Evolutionary conservation across 2,113 vertebrate species (phyloP).

Genomic region (Elanus axillaris): DNA sequence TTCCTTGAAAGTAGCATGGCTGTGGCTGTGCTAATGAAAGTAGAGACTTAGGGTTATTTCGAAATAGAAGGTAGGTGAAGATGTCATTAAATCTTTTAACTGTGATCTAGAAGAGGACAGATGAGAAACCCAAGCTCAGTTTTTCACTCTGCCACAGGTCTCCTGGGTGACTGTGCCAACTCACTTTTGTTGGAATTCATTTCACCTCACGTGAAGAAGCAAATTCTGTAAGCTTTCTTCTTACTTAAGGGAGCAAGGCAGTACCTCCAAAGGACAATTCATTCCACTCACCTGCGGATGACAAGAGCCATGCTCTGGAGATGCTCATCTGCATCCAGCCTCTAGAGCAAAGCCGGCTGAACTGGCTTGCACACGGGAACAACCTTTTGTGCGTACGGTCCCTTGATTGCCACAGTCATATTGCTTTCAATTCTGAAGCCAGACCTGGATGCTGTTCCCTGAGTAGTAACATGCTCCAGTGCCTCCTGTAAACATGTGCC

Average conservation of each 20-base stretch:
- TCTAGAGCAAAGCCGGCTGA: neutral
- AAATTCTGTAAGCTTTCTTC: neutral
- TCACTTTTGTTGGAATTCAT: no score
- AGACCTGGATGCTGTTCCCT: neutral
- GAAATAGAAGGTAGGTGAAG: neutral
- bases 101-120: neutral
- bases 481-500: no score
- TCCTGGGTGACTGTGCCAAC: no score
- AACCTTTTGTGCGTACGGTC: neutral
- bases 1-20: neutral
- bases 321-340: neutral
- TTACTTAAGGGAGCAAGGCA: neutral
- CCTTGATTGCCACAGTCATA: neutral
- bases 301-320: neutral
- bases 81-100: neutral
- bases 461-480: neutral
- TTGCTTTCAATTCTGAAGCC: neutral
- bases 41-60: neutral
- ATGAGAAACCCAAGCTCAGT: no score
- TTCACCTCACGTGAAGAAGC: no score
- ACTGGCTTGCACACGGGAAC: neutral
- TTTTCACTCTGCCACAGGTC: no score
- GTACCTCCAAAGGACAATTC: neutral
- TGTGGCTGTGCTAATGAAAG: neutral
- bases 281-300: neutral